Evolutionary conservation across 2,113 vertebrate genomes (phyloP), one percentile per base, ranked within the genome.

Genomic region (Gambusia affinis): DNA sequence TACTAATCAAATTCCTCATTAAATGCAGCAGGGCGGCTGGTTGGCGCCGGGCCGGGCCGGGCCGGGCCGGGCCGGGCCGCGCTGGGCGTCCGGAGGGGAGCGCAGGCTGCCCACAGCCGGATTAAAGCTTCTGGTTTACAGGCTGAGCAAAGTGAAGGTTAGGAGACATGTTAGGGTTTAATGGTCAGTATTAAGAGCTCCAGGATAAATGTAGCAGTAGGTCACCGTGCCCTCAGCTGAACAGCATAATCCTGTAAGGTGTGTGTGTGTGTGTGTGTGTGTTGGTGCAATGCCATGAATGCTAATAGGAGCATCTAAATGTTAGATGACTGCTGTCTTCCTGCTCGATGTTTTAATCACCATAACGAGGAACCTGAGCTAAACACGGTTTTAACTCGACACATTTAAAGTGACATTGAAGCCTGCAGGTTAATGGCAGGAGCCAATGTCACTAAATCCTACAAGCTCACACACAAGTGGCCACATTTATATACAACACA

Each of bases 1-100:
- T 90, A 88, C 85, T 78, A 90, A 93, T 88, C 39, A 69, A 76
- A 87, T 88, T 85, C 87, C 83, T 89, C 78, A 86, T 90, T 92
- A 88, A 85, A 85, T 82, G 31, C 30, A 61, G 66, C 62, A 74
- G 66, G 73, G 69, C 39, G 4, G 75, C 72, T 27, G 61, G 82
- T 78, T 88, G 81, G 63, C 72, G n/a, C n/a, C n/a, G n/a, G 37
- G 78, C 66, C 0, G 33, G 73, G 69, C 35, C 2, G 75, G 8
- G 8, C 33, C 33, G 33, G 37, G 78, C 66, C 0, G 33, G 2
- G 30, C 30, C 30, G 30, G 6, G 33, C 30, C 2, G 33, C 0
- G 15, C 6, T 0, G 33, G 17, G 63, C 15, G 35, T 71, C 61
- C 69, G 1, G 67, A 78, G 70, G 69, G 69, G 42, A 76, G 74